These are phyloP conservation scores for Taenioides sp. DNA, from an alignment of 2,797 vertebrate genomes.

Conservation along the genomic window DNA sequence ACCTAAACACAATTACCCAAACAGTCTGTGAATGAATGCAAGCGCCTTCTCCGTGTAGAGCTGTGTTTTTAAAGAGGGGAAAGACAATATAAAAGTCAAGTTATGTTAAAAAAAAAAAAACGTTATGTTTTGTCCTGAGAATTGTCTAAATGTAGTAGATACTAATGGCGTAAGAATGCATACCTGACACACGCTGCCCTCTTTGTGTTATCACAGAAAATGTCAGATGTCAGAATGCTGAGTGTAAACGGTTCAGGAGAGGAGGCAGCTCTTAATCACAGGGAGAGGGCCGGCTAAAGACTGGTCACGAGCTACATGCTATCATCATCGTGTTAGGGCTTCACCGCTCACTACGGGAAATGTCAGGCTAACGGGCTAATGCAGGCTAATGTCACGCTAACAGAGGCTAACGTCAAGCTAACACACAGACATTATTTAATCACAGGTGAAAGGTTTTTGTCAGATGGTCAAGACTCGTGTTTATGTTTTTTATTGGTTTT, in stretches of 20 bases:
- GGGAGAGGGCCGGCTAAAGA: slow-evolving; percentile 32
- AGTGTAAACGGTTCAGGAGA: slow-evolving; percentile 6
- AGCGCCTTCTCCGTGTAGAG: no score
- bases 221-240: not conserved
- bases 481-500: no score
- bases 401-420: slow-evolving; percentile 6
- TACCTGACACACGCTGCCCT: not conserved
- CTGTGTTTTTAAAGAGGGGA: no score
- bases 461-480: no score
- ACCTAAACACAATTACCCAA: no score
- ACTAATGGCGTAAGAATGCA: no score
- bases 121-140: no score
- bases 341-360: slow-evolving; percentile 19
- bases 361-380: slow-evolving; percentile 25
- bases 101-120: no score
- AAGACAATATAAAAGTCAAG: no score
- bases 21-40: no score
- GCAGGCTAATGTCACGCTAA: not conserved
- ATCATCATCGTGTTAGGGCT: slow-evolving; percentile 33
- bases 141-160: no score
- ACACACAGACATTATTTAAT: slow-evolving; percentile 4
- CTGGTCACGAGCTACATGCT: slow-evolving; percentile 25
- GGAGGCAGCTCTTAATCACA: slow-evolving; percentile 33
- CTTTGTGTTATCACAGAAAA: not conserved
- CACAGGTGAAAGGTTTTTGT: no score